Conservation (phyloP, 1,140 invertebrate genomes). For the Arctopsyche grandis region DNA sequence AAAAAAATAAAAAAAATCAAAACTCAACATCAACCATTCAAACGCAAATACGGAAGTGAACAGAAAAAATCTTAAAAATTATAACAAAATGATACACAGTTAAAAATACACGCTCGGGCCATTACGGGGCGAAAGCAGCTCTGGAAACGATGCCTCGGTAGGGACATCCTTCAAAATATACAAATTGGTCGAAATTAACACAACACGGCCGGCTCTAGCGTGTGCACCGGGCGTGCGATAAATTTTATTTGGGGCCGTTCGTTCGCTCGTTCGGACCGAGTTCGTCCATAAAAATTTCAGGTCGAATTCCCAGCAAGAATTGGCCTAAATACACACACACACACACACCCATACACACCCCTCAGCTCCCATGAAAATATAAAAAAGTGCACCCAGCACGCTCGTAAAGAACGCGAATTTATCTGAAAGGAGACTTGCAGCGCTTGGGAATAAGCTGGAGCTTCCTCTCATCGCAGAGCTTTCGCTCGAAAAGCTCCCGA, state of each 20-base stretch:
- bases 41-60: too few species aligned
- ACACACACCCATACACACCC: background rate
- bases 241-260: conserved; percentile 32
- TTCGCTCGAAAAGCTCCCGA: too few species aligned
- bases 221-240: background rate
- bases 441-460: background rate
- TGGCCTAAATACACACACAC: conserved; percentile 32
- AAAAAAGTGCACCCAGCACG: conserved; percentile 41
- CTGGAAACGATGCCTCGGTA: background rate
- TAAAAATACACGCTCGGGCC: too few species aligned
- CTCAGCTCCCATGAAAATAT: background rate
- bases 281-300: conserved; percentile 35
- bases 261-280: background rate
- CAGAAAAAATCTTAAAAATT: too few species aligned
- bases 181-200: conserved; percentile 32
- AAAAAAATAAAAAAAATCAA: too few species aligned
- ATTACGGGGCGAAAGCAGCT: too few species aligned
- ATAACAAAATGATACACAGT: too few species aligned
- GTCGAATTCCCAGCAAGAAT: conserved; percentile 33
- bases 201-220: background rate
- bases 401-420: conserved; percentile 40
- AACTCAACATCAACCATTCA: too few species aligned
- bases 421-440: conserved; percentile 28
- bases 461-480: too few species aligned
- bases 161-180: background rate